Evolutionary conservation across 2,113 vertebrate species (phyloP).

Genomic region (Gnathonemus echidnorhynchus): DNA sequence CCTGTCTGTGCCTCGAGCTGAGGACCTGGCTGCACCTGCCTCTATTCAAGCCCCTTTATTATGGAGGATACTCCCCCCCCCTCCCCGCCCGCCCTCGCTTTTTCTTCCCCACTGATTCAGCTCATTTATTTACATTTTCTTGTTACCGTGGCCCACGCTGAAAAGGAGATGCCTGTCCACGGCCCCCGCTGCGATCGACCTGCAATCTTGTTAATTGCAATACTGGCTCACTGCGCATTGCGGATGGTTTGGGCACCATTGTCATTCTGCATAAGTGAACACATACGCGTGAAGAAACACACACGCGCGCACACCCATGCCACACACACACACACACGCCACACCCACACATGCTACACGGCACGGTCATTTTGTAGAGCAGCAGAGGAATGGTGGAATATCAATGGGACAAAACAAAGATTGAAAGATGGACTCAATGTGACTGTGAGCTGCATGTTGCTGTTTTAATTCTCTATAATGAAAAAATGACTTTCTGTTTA

Average conservation of each 20-base stretch:
- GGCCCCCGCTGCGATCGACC: constrained; percentile 26
- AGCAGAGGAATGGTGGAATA: neutral
- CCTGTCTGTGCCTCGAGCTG: constrained; percentile 28
- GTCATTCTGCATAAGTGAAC: neutral
- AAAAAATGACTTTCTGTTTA: neutral
- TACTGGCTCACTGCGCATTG: constrained; percentile 13
- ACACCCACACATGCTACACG: neutral
- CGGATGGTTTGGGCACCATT: neutral
- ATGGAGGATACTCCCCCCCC: constrained; percentile 31
- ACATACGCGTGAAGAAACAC: neutral
- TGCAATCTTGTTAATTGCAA: constrained; percentile 30
- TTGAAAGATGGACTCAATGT: neutral
- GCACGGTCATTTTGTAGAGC: neutral
- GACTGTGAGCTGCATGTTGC: neutral
- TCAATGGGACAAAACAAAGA: neutral
- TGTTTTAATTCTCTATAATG: neutral
- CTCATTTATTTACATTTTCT: constrained; percentile 28
- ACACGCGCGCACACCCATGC: neutral
- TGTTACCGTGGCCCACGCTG: constrained; percentile 14
- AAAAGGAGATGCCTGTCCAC: constrained; percentile 13
- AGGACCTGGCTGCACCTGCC: constrained; percentile 46
- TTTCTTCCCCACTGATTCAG: constrained; percentile 29
- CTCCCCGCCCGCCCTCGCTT: constrained; percentile 12
- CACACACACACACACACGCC: neutral
- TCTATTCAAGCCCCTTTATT: constrained; percentile 40